Evolutionary conservation across 1,140 invertebrate genomes (phyloP), one percentile per base, ranked within the genome.

Genomic region (Lepeophtheirus salmonis): DNA sequence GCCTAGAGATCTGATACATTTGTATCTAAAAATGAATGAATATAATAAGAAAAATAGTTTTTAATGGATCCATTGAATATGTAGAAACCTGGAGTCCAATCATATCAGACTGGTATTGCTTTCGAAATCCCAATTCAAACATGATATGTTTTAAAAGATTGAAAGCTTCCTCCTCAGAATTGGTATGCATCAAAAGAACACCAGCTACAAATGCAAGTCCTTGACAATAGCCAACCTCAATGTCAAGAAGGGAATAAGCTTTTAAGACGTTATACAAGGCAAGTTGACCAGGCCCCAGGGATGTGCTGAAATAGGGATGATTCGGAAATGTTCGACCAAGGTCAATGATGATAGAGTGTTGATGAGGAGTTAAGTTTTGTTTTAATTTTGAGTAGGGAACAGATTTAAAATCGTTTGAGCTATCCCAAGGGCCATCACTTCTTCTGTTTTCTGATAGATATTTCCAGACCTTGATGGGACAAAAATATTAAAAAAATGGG

Each of bases 1-100:
- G 73, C n/a, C 91, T 78, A 0, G 88, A 91, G 22, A 95, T 72
- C 74, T 96, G 90, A 73, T 96, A 97, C 53, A 97, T 73, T 67
- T 77, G 75, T 16, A 78, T 72, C 78, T 90, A 80, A 13, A 86
- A 48, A 64, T 56, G 52, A 59, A 63, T 23, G 2, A n/a, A 60
- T 48, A 56, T 21, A 23, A 26, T 17, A 18, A 50, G 54, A 6
- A 41, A 41, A n/a, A 41, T 41, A 41, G 30, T 41, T n/a, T 41
- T 41, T 41, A 10, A 41, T 41, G n/a, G 72, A 69, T n/a, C n/a
- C n/a, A n/a, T n/a, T n/a, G n/a, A n/a, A n/a, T n/a, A n/a, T n/a
- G n/a, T n/a, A n/a, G n/a, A n/a, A n/a, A n/a, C n/a, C n/a, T n/a
- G n/a, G n/a, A n/a, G n/a, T n/a, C n/a, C n/a, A n/a, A n/a, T n/a